Evolutionary conservation across 2,113 vertebrate genomes (phyloP).

Genomic region (Prunella fulvescens): DNA sequence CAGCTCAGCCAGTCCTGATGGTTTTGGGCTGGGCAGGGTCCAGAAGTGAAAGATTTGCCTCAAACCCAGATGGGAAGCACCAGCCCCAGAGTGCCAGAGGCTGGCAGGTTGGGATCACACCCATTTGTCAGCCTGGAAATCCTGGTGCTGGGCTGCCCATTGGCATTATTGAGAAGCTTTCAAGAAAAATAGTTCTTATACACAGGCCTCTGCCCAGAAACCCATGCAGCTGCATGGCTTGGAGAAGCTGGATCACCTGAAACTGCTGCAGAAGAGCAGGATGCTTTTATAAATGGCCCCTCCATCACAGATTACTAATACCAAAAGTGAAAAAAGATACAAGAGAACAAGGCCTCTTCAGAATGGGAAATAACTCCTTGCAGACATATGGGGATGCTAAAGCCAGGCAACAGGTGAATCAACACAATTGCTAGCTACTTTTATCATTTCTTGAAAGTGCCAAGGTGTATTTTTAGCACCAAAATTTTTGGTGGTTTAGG

Average conservation of each 20-base stretch:
- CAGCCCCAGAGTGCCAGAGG: rapidly evolving
- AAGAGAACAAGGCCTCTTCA: rapidly evolving
- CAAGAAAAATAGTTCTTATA: not conserved
- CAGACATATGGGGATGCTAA: not conserved
- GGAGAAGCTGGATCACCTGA: not conserved
- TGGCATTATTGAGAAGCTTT: not conserved
- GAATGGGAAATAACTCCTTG: not conserved
- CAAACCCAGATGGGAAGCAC: not conserved
- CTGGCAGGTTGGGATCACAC: not conserved
- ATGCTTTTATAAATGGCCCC: not conserved
- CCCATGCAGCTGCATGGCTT: not conserved
- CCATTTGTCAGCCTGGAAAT: not conserved
- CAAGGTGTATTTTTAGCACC: not conserved
- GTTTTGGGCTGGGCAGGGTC: not conserved
- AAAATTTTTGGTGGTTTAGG: not conserved
- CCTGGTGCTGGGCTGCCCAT: not conserved
- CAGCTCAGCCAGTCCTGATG: not conserved
- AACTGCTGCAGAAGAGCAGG: not conserved
- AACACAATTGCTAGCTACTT: not conserved
- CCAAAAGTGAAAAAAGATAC: not conserved
- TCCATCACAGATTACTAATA: not conserved
- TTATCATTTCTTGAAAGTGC: conserved; percentile 3
- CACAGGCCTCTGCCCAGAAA: not conserved
- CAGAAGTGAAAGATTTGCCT: not conserved
- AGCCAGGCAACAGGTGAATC: not conserved